Evolutionary conservation across 2,797 vertebrate genomes (phyloP).

Genomic region (Perodicticus potto): DNA sequence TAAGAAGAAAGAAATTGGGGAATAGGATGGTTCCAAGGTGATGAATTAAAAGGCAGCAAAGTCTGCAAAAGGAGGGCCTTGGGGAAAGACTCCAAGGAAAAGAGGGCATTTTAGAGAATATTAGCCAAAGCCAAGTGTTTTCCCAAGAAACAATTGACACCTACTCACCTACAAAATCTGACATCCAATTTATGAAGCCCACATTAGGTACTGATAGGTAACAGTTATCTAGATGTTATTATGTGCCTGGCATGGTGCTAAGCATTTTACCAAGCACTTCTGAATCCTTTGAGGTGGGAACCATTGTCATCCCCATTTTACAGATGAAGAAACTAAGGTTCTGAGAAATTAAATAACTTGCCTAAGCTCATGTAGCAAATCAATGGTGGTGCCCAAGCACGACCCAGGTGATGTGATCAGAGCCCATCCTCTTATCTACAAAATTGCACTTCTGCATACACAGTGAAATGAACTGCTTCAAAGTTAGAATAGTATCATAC

Average conservation of each 20-base stretch:
- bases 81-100: background rate
- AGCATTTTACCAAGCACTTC: background rate
- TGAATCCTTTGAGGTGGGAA: background rate
- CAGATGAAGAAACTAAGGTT: conserved; percentile 3
- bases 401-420: background rate
- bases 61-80: background rate
- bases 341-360: conserved; percentile 21
- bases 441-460: background rate
- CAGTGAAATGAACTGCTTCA: background rate
- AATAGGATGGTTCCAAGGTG: background rate
- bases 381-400: background rate
- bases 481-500: background rate
- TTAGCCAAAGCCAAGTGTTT: background rate
- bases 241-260: background rate
- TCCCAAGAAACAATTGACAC: background rate
- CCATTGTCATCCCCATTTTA: background rate
- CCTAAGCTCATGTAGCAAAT: background rate
- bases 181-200: background rate
- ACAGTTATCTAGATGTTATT: background rate
- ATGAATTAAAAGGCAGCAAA: background rate
- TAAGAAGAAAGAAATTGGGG: conserved; percentile 37
- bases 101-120: background rate
- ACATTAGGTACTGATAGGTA: background rate
- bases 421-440: background rate
- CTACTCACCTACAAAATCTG: background rate